These are phyloP conservation scores for Pocillopora damicornis DNA, from an alignment of 64 coral and sea anemone genomes.

Conservation along the genomic window DNA sequence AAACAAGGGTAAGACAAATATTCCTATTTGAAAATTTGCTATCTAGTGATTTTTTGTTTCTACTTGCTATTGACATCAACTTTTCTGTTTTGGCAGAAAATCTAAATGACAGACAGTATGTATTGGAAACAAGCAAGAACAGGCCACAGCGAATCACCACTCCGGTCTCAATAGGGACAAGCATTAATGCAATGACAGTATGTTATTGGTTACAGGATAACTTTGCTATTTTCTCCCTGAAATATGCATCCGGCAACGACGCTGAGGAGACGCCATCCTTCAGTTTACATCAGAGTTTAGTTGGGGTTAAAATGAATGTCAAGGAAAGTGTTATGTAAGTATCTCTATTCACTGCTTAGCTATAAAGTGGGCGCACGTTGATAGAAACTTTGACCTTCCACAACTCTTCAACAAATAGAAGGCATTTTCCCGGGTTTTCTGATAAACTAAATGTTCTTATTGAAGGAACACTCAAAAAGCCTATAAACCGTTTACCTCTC, in stretches of 20 bases:
- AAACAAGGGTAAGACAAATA: not conserved
- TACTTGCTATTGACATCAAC: not conserved
- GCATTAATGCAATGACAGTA: not conserved
- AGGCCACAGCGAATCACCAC: not conserved
- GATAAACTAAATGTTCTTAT: too few relatives aligned
- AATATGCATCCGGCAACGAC: not conserved
- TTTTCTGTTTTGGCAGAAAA: not conserved
- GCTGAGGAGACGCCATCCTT: not conserved
- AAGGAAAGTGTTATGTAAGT: not conserved
- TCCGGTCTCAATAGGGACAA: not conserved
- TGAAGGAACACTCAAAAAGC: too few relatives aligned
- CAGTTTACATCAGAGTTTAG: not conserved
- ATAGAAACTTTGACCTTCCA: too few relatives aligned
- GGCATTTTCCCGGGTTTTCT: too few relatives aligned
- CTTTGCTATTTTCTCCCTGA: not conserved
- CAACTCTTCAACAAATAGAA: too few relatives aligned
- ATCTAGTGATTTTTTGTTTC: too few relatives aligned
- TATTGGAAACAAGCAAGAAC: not conserved
- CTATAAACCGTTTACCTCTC: too few relatives aligned
- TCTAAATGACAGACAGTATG: not conserved
- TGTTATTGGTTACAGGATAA: slow-evolving; percentile 21
- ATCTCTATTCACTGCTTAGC: not conserved
- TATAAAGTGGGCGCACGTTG: not conserved
- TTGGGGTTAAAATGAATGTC: not conserved
- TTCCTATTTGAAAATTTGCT: not conserved